Conservation (phyloP, 2,888 invertebrate genomes). For the Exocentrus adspersus region DNA sequence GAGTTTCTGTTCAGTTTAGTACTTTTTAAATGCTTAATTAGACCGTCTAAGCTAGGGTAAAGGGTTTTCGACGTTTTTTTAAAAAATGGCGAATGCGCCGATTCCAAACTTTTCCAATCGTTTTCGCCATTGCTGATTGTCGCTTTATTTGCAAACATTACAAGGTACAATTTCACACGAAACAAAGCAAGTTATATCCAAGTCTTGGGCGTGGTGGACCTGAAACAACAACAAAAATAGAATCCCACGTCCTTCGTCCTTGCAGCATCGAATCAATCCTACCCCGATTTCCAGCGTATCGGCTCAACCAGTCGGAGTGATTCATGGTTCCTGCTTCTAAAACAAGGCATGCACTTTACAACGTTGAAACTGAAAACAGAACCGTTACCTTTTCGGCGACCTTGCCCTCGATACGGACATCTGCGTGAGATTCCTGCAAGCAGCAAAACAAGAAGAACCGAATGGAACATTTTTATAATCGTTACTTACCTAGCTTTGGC, state of each 20-base stretch:
- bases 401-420: conserved; percentile 45
- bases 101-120: no score
- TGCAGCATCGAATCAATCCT: conserved; percentile 16
- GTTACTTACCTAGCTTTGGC: conserved; percentile 46
- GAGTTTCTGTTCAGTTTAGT: background rate
- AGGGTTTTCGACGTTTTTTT: no score
- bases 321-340: conserved; percentile 43
- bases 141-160: no score
- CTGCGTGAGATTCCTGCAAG: conserved; percentile 22
- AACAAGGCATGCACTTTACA: conserved; percentile 10
- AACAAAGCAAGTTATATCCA: conserved; percentile 47
- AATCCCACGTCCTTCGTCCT: background rate
- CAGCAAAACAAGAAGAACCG: conserved; percentile 4
- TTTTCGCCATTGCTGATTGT: no score
- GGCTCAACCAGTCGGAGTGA: conserved; percentile 51
- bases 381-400: conserved; percentile 44
- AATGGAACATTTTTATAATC: background rate
- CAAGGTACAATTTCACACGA: no score
- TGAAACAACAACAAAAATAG: conserved; percentile 31
- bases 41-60: no score
- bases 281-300: conserved; percentile 50
- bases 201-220: conserved; percentile 44
- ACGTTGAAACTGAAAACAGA: background rate
- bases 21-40: background rate
- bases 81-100: no score